Evolutionary conservation across 2,888 invertebrate species (phyloP).

Genomic region (Chrysolina americana): DNA sequence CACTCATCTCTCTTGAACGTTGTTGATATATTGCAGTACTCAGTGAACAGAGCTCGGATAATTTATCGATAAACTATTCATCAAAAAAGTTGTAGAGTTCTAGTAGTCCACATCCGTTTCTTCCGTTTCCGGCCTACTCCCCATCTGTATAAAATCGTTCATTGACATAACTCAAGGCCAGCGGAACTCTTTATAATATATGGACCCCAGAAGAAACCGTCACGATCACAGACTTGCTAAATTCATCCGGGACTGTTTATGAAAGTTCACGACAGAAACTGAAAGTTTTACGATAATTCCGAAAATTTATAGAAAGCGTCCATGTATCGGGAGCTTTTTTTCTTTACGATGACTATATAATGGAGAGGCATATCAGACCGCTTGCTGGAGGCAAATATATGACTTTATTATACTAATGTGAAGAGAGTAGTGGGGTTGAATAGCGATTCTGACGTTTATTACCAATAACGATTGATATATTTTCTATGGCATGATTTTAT

Average conservation of each 20-base stretch:
- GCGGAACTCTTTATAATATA: constrained; percentile 12
- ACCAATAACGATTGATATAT: constrained; percentile 66
- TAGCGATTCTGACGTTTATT: constrained; percentile 64
- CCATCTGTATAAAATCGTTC: not conserved
- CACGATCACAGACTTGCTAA: constrained; percentile 30
- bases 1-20: too few species aligned
- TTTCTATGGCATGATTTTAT: constrained; percentile 57
- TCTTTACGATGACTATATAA: constrained; percentile 42
- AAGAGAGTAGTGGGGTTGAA: constrained; percentile 58
- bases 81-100: not conserved
- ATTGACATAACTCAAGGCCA: constrained; percentile 5
- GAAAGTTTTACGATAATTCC: constrained; percentile 55
- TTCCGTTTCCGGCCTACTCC: not conserved
- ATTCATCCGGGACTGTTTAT: constrained; percentile 46
- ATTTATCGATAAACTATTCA: not conserved
- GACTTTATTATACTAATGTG: constrained; percentile 66
- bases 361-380: constrained; percentile 41
- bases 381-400: constrained; percentile 59
- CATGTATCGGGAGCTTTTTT: constrained; percentile 41
- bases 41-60: not conserved
- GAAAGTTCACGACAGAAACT: constrained; percentile 43
- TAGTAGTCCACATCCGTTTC: not conserved
- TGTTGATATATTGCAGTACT: too few species aligned
- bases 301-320: constrained; percentile 55
- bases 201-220: constrained; percentile 26